Evolutionary conservation across 2,888 invertebrate genomes (phyloP).

Genomic region (Agrotis clavis): DNA sequence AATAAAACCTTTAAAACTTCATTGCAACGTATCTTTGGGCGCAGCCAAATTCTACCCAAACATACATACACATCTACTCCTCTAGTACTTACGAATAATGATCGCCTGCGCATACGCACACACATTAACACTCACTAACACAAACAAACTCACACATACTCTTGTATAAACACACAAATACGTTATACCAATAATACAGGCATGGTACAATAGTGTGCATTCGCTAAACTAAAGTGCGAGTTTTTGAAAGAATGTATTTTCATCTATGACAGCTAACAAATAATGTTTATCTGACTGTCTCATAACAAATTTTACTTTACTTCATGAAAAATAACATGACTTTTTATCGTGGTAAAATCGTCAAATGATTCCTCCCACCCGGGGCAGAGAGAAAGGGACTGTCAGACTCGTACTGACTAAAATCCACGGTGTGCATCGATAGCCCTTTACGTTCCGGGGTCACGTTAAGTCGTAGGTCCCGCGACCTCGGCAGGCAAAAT

Average conservation of each 20-base stretch:
- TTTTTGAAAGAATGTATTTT: background rate
- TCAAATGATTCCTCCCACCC: too few relatives aligned
- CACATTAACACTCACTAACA: slow-evolving; percentile 53
- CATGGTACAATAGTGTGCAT: slow-evolving; percentile 52
- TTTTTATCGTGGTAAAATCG: too few relatives aligned
- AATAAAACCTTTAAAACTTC: slow-evolving; percentile 53
- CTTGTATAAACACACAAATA: slow-evolving; percentile 52
- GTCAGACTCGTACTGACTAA: too few relatives aligned
- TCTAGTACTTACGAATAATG: slow-evolving; percentile 88
- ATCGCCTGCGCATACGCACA: slow-evolving; percentile 73
- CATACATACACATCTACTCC: slow-evolving; percentile 69
- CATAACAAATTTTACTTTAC: background rate
- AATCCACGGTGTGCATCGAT: too few relatives aligned
- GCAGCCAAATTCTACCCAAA: slow-evolving; percentile 62
- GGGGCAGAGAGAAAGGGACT: too few relatives aligned
- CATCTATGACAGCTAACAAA: too few relatives aligned
- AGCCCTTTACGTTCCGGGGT: too few relatives aligned
- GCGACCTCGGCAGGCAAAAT: too few relatives aligned
- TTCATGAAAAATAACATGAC: too few relatives aligned
- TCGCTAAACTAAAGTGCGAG: slow-evolving; percentile 63
- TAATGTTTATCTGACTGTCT: too few relatives aligned
- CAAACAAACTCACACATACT: slow-evolving; percentile 46
- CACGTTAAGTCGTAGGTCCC: too few relatives aligned
- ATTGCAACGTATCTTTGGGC: slow-evolving; percentile 45
- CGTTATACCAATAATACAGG: slow-evolving; percentile 26